These are phyloP conservation scores for Scarus forsteni DNA, from an alignment of 2,797 vertebrate genomes.

Conservation along the genomic window DNA sequence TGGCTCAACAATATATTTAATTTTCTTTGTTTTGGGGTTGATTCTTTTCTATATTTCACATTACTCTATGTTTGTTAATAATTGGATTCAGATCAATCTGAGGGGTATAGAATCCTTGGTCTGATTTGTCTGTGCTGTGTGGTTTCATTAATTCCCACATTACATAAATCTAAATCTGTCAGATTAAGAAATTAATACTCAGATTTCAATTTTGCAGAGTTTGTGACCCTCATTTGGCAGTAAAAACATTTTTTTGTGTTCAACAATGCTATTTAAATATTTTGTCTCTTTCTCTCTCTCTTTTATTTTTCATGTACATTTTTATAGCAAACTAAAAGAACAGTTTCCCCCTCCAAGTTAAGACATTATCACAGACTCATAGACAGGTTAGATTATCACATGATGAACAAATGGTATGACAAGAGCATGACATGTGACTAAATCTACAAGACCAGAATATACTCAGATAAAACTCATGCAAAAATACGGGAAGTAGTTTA, in stretches of 20 bases:
- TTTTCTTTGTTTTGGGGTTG: no score
- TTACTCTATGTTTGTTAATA: no score
- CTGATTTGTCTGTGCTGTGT: no score
- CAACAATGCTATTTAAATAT: no score
- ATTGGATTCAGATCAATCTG: no score
- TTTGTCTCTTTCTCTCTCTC: not conserved
- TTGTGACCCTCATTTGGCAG: not conserved
- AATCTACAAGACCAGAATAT: not conserved
- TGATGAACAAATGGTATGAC: conserved; percentile 4
- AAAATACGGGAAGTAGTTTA: conserved; percentile 30
- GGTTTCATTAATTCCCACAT: conserved; percentile 18
- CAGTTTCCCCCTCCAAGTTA: not conserved
- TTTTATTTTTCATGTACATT: not conserved
- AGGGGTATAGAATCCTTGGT: no score
- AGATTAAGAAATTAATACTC: not conserved
- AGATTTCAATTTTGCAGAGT: not conserved
- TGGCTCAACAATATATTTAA: no score
- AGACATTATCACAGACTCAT: not conserved
- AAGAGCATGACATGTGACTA: conserved; percentile 25
- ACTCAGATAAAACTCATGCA: not conserved
- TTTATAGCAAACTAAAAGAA: not conserved
- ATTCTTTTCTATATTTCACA: no score
- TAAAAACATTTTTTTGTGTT: not conserved
- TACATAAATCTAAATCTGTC: not conserved
- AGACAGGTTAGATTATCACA: not conserved